Conservation (phyloP, 1,140 invertebrate genomes). For the Dinoponera quadriceps region DNA sequence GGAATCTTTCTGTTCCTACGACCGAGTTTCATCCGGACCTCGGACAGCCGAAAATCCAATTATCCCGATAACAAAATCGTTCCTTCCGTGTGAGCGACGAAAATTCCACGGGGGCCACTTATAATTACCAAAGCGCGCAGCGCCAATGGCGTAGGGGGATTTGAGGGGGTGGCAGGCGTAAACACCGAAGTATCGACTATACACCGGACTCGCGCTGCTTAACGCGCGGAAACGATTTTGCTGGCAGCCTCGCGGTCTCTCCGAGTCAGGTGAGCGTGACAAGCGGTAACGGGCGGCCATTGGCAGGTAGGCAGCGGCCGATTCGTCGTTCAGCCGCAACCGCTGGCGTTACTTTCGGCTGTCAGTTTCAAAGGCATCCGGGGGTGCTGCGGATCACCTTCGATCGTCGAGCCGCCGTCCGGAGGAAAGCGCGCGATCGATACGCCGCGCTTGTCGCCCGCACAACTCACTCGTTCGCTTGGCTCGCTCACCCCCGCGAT, state of each 20-base stretch:
- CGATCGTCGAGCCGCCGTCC: not conserved
- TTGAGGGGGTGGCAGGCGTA: too few relatives aligned
- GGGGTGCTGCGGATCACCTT: not conserved
- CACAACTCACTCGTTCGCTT: too few relatives aligned
- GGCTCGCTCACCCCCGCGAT: too few relatives aligned
- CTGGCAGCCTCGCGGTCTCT: not conserved
- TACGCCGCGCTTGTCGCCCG: too few relatives aligned
- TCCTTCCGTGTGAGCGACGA: too few relatives aligned
- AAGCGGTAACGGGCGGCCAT: not conserved
- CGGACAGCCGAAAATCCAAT: too few relatives aligned
- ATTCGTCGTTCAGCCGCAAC: not conserved
- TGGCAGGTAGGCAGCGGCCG: not conserved
- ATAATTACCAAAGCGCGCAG: too few relatives aligned
- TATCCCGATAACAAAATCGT: too few relatives aligned
- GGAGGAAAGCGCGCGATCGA: not conserved
- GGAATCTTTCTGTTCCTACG: too few relatives aligned
- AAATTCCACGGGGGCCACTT: too few relatives aligned
- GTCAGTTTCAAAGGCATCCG: conserved; percentile 10
- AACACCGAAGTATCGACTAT: not conserved
- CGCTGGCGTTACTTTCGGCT: not conserved
- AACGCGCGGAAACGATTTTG: not conserved
- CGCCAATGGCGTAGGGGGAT: too few relatives aligned
- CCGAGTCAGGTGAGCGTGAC: not conserved
- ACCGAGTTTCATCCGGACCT: too few relatives aligned
- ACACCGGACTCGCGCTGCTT: not conserved